Conservation (phyloP, 2,888 invertebrate species). For the Anagyrus pseudococci region DNA sequence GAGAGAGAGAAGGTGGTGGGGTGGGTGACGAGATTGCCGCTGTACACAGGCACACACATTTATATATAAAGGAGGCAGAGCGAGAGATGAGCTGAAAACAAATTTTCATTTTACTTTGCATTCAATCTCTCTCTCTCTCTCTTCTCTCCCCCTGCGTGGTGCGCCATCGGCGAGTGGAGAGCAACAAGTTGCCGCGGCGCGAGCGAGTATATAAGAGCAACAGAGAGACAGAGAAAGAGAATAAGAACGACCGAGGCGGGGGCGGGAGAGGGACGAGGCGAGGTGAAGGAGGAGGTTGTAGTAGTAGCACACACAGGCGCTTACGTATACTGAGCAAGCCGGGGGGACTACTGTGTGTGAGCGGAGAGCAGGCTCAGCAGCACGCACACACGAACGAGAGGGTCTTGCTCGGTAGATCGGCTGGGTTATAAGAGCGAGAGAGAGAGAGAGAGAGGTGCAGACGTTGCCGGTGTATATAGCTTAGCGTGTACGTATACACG, state of each 20-base stretch:
- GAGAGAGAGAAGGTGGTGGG: no score
- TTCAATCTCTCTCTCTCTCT: constrained; percentile 12
- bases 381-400: no score
- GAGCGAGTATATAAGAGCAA: not conserved
- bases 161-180: not conserved
- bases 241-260: not conserved
- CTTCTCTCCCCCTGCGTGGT: constrained; percentile 1
- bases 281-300: no score
- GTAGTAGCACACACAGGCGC: no score
- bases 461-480: not conserved
- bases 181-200: constrained; percentile 24
- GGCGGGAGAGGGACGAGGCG: not conserved
- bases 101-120: constrained; percentile 14
- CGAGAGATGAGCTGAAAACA: not conserved
- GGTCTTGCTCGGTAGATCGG: no score
- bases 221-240: constrained; percentile 4
- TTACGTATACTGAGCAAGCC: no score
- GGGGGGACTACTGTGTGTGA: no score
- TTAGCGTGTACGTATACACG: not conserved
- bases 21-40: no score
- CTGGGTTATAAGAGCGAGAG: no score
- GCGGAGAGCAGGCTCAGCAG: no score
- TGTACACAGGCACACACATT: no score
- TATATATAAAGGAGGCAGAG: not conserved
- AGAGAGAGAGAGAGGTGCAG: constrained; percentile 5